Evolutionary conservation across 1,140 invertebrate species (phyloP).

Genomic region (Achatina immaculata): DNA sequence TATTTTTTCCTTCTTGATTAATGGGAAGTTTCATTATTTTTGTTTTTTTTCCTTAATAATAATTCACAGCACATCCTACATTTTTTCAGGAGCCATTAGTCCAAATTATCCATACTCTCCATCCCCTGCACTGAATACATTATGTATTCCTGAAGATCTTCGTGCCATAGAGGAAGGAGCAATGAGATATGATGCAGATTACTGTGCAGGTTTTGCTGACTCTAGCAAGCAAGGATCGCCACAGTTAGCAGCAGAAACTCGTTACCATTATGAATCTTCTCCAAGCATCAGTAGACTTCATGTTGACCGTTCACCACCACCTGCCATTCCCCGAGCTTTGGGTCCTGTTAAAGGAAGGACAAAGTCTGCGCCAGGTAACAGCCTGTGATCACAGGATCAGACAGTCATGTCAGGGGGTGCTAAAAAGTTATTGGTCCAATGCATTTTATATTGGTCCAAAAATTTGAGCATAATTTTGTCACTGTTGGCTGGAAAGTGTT

Average conservation of each 20-base stretch:
- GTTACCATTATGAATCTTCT: conserved; percentile 60
- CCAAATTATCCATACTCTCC: not conserved
- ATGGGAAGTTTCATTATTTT: too few relatives aligned
- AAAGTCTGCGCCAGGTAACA: conserved; percentile 65
- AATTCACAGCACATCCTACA: too few relatives aligned
- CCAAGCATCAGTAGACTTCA: conserved; percentile 56
- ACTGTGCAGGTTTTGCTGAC: not conserved
- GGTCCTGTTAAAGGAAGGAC: conserved; percentile 48
- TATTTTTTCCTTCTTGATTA: too few relatives aligned
- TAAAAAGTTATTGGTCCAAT: too few relatives aligned
- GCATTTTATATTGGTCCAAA: too few relatives aligned
- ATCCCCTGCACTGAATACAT: not conserved
- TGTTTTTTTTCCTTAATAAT: too few relatives aligned
- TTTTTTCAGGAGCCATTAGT: not conserved
- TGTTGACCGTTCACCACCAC: conserved; percentile 45
- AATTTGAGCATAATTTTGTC: too few relatives aligned
- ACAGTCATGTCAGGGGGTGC: too few relatives aligned
- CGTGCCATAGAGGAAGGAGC: not conserved
- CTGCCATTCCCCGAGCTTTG: conserved; percentile 44
- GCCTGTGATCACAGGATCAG: not conserved
- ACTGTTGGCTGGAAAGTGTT: too few relatives aligned
- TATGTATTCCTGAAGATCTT: not conserved
- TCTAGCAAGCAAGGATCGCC: not conserved
- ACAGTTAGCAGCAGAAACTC: not conserved
- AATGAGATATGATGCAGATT: conserved; percentile 6